Percentiles rank a stretch among this genome's conserved stretches.
Conservation (phyloP, 2,888 invertebrate species). For the Penaeus monodon region DNA sequence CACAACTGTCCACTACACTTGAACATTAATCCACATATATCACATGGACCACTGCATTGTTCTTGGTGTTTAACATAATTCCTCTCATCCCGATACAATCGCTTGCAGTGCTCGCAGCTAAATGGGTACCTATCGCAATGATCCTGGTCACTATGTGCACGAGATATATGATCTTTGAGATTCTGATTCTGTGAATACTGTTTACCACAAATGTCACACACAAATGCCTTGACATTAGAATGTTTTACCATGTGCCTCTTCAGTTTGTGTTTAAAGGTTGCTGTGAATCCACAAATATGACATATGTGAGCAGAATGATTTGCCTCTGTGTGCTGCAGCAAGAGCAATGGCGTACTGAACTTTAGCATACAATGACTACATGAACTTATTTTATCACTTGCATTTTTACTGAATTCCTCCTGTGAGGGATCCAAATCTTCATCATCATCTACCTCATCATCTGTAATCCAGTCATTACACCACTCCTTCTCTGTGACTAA, state of each 20-base stretch:
- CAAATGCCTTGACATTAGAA: slow-evolving; percentile 19
- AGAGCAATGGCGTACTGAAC: no score
- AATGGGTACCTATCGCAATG: slow-evolving; percentile 1
- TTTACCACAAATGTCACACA: slow-evolving; percentile 32
- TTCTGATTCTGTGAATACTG: slow-evolving; percentile 31
- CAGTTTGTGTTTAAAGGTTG: slow-evolving; percentile 23
- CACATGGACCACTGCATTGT: slow-evolving; percentile 3
- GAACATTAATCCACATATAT: slow-evolving; percentile 11
- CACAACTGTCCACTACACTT: slow-evolving; percentile 4
- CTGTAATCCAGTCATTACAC: no score
- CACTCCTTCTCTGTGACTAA: no score
- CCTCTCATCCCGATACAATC: slow-evolving; percentile 15
- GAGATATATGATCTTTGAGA: slow-evolving; percentile 20
- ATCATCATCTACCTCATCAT: no score
- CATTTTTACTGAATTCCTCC: no score
- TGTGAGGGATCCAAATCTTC: no score
- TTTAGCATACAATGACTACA: no score
- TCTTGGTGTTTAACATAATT: slow-evolving; percentile 9
- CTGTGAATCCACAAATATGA: slow-evolving; percentile 26
- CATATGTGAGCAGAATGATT: slow-evolving; percentile 23
- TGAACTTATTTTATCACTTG: no score
- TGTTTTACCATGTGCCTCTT: slow-evolving; percentile 32
- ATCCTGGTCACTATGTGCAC: slow-evolving; percentile 17
- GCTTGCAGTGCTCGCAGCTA: slow-evolving; percentile 26
- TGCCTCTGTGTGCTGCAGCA: slow-evolving; percentile 3